Conservation (phyloP, 2,113 vertebrate species). For the Jaculus jaculus region DNA sequence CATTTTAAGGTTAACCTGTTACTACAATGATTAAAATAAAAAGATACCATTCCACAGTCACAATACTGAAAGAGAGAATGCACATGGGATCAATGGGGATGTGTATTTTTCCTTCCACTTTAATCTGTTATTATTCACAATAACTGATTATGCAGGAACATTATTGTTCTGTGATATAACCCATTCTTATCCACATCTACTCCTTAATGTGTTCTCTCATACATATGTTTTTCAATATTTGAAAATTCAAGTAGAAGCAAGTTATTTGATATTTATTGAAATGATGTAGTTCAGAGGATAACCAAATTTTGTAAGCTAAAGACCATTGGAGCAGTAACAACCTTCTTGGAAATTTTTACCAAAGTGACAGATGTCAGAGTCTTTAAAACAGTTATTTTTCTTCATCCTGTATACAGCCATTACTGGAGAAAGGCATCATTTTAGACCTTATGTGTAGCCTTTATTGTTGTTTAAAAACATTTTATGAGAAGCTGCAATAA, state of each 20-base stretch:
- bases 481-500: neutral
- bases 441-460: neutral
- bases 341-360: constrained; percentile 24
- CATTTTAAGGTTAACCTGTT: constrained; percentile 17
- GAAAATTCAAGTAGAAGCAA: constrained; percentile 70
- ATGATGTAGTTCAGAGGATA: constrained; percentile 21
- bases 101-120: constrained; percentile 61
- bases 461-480: constrained; percentile 1
- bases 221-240: constrained; percentile 71
- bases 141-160: constrained; percentile 65
- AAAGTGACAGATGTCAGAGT: neutral
- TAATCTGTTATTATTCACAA: constrained; percentile 70
- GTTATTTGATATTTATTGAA: constrained; percentile 24
- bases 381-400: constrained; percentile 18
- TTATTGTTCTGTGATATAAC: constrained; percentile 76
- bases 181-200: constrained; percentile 53
- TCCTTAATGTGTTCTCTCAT: constrained; percentile 62
- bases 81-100: constrained; percentile 52
- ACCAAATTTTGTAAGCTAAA: neutral
- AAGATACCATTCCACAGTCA: constrained; percentile 57
- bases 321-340: neutral
- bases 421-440: neutral
- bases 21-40: constrained; percentile 12
- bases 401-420: neutral
- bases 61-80: constrained; percentile 59